Base-by-base conservation (phyloP, 2,797 vertebrate species). In the Liparis tanakae region DNA sequence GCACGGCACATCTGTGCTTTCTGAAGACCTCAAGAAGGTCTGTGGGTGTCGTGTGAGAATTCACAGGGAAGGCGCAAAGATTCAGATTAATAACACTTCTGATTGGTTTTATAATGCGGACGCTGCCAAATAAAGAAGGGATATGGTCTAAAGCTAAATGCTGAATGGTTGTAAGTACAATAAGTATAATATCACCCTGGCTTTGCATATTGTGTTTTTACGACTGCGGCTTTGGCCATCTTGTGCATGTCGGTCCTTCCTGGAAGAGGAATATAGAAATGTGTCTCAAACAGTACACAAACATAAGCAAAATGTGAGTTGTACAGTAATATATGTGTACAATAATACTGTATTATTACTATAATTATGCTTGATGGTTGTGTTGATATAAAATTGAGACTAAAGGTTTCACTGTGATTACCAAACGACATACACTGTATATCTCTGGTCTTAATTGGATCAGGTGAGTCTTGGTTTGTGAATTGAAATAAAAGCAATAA, bases 21-120 rank as follows among this genome's bases (percentile, higher is more conserved):
- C 64, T 76, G 55, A 69, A 63, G 67, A 68, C 34, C 71, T 69
- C 34, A 44, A 69, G 78, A 69, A 65, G 50, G 76, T 18, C 33
- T 74, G 87, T 88, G 84, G 85, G 88, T 81, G 87, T 76, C 18
- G 81, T 90, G 89, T 88, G 85, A 90, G 89, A 82, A 84, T 87
- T 89, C 80, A 84, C 79, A 89, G 81, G 72, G 79, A 50, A 77
- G 76, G 76, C 86, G 85, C 72, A 79, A 86, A 82, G 69, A 85
- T 46, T 78, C 14, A 61, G 25, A 30, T 79, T 57, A 63, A 66
- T 72, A 54, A 73, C 65, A 70, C 44, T 63, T 44, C 15, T 34
- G 25, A 68, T 53, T 70, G 14, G 70, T 78, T 72, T 81, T 65
- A 53, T 62, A 39, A 70, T 10, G 6, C 33, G 57, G 44, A 72